Conservation (phyloP, 2,888 invertebrate species). For the Eupelmus urozonus region DNA sequence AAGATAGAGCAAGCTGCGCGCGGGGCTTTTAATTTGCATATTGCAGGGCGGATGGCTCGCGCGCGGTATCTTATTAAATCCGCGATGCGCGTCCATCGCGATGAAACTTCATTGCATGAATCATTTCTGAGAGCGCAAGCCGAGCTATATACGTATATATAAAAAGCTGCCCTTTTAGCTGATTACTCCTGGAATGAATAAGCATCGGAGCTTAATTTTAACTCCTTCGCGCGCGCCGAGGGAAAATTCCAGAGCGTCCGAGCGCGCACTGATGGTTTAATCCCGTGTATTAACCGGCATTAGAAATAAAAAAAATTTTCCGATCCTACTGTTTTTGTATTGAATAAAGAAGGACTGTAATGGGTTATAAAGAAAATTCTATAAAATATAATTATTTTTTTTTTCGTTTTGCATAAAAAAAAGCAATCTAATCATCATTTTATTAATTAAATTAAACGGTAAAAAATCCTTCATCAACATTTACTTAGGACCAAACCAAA, state of each 20-base stretch:
- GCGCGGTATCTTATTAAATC: conserved; percentile 53
- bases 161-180: conserved; percentile 55
- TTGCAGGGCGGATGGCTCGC: conserved; percentile 14
- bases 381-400: no score
- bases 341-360: no score
- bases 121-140: conserved; percentile 24
- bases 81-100: conserved; percentile 50
- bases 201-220: conserved; percentile 50
- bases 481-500: no score
- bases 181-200: conserved; percentile 54
- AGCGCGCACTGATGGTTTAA: conserved; percentile 41
- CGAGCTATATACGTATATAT: neutral
- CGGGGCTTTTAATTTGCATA: conserved; percentile 54
- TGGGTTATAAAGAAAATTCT: no score
- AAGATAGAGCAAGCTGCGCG: neutral
- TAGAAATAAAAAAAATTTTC: no score
- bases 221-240: conserved; percentile 21
- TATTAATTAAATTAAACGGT: no score
- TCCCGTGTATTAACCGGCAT: conserved; percentile 34
- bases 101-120: conserved; percentile 52
- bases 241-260: no score
- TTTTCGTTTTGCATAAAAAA: no score
- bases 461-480: no score
- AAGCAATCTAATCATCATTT: no score
- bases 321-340: neutral